Conservation (phyloP, 1,140 invertebrate genomes). For the Oryzaephilus surinamensis region DNA sequence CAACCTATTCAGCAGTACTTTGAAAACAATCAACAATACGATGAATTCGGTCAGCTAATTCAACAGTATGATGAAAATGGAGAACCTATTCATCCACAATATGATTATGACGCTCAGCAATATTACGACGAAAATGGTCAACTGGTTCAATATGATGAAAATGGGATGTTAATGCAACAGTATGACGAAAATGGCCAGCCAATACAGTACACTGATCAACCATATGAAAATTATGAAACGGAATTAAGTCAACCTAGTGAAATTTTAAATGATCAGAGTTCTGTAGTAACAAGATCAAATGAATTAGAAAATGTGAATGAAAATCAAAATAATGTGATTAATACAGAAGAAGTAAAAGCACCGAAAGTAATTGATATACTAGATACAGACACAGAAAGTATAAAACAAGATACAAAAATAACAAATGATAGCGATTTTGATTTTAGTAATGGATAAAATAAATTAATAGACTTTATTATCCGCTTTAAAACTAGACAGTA, state of each 20-base stretch:
- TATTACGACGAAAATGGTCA: too few relatives aligned
- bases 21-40: too few relatives aligned
- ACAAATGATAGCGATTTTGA: slow-evolving; percentile 8
- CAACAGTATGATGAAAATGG: slow-evolving; percentile 11
- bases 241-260: slow-evolving; percentile 3
- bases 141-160: too few relatives aligned
- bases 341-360: not conserved
- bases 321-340: not conserved
- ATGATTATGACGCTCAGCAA: too few relatives aligned
- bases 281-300: slow-evolving; percentile 2
- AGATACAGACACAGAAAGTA: slow-evolving; percentile 19
- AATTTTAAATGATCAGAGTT: not conserved
- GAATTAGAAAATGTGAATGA: not conserved
- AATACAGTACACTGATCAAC: slow-evolving; percentile 3
- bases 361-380: slow-evolving; percentile 16
- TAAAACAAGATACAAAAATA: slow-evolving; percentile 9
- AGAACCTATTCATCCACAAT: not conserved
- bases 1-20: too few relatives aligned
- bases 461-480: too few relatives aligned
- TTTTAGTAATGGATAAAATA: slow-evolving; percentile 7
- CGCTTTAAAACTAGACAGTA: too few relatives aligned
- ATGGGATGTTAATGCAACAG: slow-evolving; percentile 4
- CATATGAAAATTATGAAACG: too few relatives aligned
- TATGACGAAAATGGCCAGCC: slow-evolving; percentile 12
- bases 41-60: slow-evolving; percentile 3